Base-by-base conservation (phyloP, 2,797 vertebrate species). In the Crax fasciolata region DNA sequence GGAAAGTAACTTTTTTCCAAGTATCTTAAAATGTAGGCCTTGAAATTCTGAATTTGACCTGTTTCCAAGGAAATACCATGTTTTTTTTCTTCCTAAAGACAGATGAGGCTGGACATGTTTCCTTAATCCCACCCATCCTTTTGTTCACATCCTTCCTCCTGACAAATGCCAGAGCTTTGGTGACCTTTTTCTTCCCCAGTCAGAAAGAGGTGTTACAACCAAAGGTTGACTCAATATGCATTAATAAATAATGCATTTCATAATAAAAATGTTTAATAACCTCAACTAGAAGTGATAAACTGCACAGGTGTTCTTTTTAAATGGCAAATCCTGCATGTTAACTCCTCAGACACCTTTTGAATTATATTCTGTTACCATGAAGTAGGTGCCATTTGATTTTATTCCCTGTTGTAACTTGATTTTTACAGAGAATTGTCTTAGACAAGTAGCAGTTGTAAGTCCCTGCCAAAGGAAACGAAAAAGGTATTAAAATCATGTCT, bases 401-500 rank as follows among this genome's bases (percentile, higher is more conserved):
- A 39, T 79, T 87, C 41, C 28, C 5, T 30, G 10, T 87, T 87
- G 35, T 82, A 73, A 70, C 30, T 72, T 54, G 32, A 89, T 96
- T 94, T 35, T 90, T 92, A 46, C 30, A 80, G 68, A 44, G 38
- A 74, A 54, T 80, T 90, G 74, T 81, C 49, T 88, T 46, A 79
- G 38, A 84, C 55, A 27, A 87, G 9, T 39, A 79, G n/a, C 21
- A 24, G 19, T 81, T 89, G 58, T 62, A 87, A 70, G 24, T 77
- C 63, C 19, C 68, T 75, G 32, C 35, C 86, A 59, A 84, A 78
- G 14, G 58, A 75, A 86, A 71, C 16, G 8, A 80, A 44, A 66
- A 81, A 81, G 5, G 70, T 80, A 87, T 79, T 92, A 86, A 84
- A 91, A 84, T 79, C 9, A 14, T 84, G 62, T 91, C 62, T 85